Evolutionary conservation across 2,797 vertebrate species (phyloP).

Genomic region (Schizothorax lantsangensis): DNA sequence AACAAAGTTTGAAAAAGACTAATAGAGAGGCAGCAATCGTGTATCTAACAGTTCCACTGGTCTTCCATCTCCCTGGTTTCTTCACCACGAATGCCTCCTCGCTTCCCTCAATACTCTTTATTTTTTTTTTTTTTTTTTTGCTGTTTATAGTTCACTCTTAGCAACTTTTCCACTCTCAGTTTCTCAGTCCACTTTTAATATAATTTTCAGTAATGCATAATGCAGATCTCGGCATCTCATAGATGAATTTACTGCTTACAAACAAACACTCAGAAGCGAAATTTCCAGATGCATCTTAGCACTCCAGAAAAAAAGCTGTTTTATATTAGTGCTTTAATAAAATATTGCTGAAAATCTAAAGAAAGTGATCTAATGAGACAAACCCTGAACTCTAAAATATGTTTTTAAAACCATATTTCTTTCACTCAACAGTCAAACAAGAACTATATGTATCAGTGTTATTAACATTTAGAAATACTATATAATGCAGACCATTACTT

Average conservation of each 20-base stretch:
- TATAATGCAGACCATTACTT: not conserved
- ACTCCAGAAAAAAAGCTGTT: not conserved
- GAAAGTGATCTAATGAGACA: not conserved
- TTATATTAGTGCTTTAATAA: not conserved
- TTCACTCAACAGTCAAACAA: not conserved
- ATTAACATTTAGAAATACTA: not conserved
- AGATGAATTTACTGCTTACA: not conserved
- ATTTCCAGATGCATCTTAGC: not conserved
- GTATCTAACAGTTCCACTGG: not conserved
- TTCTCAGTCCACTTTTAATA: slow-evolving; percentile 5
- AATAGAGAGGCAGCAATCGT: not conserved
- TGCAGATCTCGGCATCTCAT: not conserved
- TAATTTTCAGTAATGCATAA: not conserved
- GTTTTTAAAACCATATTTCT: not conserved
- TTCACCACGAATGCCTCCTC: not conserved
- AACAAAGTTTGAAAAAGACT: not conserved
- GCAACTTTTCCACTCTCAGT: not conserved
- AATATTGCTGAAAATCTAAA: not conserved
- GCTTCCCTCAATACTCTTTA: not conserved
- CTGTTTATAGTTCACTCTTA: not conserved
- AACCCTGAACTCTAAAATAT: not conserved
- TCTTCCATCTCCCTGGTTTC: not conserved
- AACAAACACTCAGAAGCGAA: not conserved
- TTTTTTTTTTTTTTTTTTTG: not conserved
- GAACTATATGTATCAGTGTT: not conserved